Evolutionary conservation across 2,113 vertebrate species (phyloP).

Genomic region (Ctenodactylus gundi): DNA sequence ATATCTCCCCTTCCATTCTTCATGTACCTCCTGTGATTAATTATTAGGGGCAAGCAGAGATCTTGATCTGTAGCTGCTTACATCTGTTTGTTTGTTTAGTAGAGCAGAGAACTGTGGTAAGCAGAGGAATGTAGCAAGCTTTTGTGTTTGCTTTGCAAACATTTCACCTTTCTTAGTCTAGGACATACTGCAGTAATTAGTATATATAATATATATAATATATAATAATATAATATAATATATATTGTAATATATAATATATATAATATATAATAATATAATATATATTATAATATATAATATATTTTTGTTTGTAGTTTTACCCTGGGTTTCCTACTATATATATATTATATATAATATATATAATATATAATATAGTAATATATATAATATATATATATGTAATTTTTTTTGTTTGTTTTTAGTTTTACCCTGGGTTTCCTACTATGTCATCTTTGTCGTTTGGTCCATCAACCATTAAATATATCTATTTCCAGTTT

Average conservation of each 20-base stretch:
- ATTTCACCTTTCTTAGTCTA: background rate
- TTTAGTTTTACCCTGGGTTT: conserved; percentile 81
- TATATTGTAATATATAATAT: too few species aligned
- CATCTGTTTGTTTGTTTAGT: background rate
- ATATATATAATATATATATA: too few species aligned
- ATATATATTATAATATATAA: too few species aligned
- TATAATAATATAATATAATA: too few species aligned
- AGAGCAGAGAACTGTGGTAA: background rate
- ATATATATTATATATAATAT: too few species aligned
- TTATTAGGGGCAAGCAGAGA: background rate
- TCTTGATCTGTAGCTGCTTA: conserved; percentile 16
- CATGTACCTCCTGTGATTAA: conserved; percentile 11
- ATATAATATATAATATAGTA: too few species aligned
- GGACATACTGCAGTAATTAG: background rate
- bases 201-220: too few species aligned
- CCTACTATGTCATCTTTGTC: conserved; percentile 88
- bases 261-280: too few species aligned
- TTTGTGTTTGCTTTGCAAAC: background rate
- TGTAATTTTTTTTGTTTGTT: conserved; percentile 23
- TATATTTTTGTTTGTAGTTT: too few species aligned
- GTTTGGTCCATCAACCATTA: conserved; percentile 88
- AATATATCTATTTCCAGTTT: conserved; percentile 85
- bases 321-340: too few species aligned
- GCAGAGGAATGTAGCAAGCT: background rate
- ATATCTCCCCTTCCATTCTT: background rate